Conservation (phyloP, 2,113 vertebrate species). For the Hippocampus barbouri region DNA sequence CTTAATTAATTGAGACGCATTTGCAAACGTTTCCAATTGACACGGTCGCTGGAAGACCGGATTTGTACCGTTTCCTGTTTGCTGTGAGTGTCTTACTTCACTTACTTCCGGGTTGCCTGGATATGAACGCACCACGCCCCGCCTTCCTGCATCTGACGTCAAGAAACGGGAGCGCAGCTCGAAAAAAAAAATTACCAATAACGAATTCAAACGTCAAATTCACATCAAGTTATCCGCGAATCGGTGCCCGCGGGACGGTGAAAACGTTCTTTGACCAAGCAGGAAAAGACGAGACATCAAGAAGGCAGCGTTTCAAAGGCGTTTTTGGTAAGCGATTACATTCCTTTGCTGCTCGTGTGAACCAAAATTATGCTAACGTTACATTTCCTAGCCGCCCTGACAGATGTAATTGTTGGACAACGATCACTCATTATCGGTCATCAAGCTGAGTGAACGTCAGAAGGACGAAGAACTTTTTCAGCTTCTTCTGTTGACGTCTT, state of each 20-base stretch:
- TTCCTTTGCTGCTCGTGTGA: background rate
- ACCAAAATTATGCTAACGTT: background rate
- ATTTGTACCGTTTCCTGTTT: slow-evolving; percentile 5
- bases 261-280: background rate
- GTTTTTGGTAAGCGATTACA: background rate
- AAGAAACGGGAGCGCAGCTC: slow-evolving; percentile 11
- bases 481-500: background rate
- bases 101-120: slow-evolving; percentile 4
- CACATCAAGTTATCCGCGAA: background rate
- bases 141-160: slow-evolving; percentile 34
- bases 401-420: background rate
- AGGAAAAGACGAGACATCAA: background rate
- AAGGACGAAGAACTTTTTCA: background rate
- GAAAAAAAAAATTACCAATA: background rate
- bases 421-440: background rate
- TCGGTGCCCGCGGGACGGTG: background rate
- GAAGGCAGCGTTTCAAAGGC: background rate
- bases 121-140: slow-evolving; percentile 10
- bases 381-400: background rate
- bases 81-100: background rate
- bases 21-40: background rate
- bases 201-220: background rate
- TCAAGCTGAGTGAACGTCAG: background rate
- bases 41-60: background rate
- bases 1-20: background rate